phyloP scores from a whole-genome alignment of 2,888 invertebrate species.

The Sinelater perroti region DNA sequence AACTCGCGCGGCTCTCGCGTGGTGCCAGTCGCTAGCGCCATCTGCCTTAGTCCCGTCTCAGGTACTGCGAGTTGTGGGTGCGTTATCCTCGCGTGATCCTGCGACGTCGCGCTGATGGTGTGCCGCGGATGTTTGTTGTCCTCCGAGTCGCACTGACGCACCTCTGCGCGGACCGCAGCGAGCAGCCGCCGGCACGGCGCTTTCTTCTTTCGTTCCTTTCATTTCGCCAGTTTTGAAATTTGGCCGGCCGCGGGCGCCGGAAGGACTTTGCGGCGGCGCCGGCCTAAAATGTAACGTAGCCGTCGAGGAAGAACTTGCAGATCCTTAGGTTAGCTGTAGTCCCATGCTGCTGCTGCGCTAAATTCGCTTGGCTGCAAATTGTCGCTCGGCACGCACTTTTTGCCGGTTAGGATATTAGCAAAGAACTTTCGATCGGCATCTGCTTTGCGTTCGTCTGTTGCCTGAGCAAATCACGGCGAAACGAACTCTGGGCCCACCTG shows the following conservation, averaged over 20 bases:
- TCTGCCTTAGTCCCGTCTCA: slow-evolving; percentile 50
- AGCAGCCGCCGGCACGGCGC: not conserved
- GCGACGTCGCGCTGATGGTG: slow-evolving; percentile 31
- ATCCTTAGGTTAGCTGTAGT: too few relatives aligned
- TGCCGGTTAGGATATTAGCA: too few relatives aligned
- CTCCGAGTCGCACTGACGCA: not conserved
- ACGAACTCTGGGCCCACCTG: too few relatives aligned
- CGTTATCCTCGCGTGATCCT: slow-evolving; percentile 42
- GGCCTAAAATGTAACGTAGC: slow-evolving; percentile 4
- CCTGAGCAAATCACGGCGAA: too few relatives aligned
- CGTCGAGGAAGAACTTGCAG: too few relatives aligned
- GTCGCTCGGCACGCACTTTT: too few relatives aligned
- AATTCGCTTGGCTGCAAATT: too few relatives aligned
- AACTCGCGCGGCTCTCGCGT: slow-evolving; percentile 48
- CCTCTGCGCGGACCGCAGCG: not conserved
- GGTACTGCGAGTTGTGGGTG: slow-evolving; percentile 47
- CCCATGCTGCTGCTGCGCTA: too few relatives aligned
- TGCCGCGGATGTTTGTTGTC: slow-evolving; percentile 3
- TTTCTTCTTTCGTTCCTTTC: slow-evolving; percentile 5
- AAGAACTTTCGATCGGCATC: too few relatives aligned
- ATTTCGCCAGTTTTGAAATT: slow-evolving; percentile 5
- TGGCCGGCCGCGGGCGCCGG: not conserved
- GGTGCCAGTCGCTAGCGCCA: slow-evolving; percentile 50
- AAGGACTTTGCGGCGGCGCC: not conserved
- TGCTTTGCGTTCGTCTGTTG: too few relatives aligned